Conservation (phyloP, 2,888 invertebrate species). For the Hypena proboscidalis region DNA sequence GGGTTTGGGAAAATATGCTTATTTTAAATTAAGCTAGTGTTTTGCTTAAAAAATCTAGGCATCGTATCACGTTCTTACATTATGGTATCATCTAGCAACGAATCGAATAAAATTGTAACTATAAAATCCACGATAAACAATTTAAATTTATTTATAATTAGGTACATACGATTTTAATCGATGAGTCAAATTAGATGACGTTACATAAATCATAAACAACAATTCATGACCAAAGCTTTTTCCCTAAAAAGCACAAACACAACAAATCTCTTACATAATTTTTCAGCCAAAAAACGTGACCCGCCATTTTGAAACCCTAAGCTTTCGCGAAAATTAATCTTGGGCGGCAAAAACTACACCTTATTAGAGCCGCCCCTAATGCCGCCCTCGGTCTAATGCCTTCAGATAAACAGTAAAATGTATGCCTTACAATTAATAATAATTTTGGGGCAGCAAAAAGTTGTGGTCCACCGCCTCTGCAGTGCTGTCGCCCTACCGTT, state of each 20-base stretch:
- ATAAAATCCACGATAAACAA: too few relatives aligned
- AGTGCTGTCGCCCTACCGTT: slow-evolving; percentile 50
- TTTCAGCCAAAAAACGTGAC: slow-evolving; percentile 46
- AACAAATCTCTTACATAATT: slow-evolving; percentile 37
- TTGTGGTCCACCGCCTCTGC: slow-evolving; percentile 56
- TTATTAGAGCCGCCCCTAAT: slow-evolving; percentile 64
- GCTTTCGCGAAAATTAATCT: slow-evolving; percentile 66
- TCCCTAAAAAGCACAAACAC: slow-evolving; percentile 9
- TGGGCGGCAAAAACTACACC: slow-evolving; percentile 71
- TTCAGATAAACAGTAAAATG: slow-evolving; percentile 77
- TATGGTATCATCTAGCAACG: too few relatives aligned
- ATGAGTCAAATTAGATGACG: too few relatives aligned
- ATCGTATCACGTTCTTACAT: too few relatives aligned
- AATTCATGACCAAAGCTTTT: not conserved
- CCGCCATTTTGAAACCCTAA: slow-evolving; percentile 48
- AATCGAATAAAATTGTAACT: too few relatives aligned
- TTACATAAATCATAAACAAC: too few relatives aligned
- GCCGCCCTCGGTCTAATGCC: slow-evolving; percentile 60
- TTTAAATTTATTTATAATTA: too few relatives aligned
- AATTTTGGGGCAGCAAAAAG: slow-evolving; percentile 76
- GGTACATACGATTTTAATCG: too few relatives aligned
- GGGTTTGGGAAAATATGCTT: not conserved
- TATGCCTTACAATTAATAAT: slow-evolving; percentile 80
- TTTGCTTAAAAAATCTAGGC: too few relatives aligned
- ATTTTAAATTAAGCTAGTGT: not conserved